phyloP scores from a whole-genome alignment of 2,797 vertebrate genomes.

The Notolabrus celidotus region DNA sequence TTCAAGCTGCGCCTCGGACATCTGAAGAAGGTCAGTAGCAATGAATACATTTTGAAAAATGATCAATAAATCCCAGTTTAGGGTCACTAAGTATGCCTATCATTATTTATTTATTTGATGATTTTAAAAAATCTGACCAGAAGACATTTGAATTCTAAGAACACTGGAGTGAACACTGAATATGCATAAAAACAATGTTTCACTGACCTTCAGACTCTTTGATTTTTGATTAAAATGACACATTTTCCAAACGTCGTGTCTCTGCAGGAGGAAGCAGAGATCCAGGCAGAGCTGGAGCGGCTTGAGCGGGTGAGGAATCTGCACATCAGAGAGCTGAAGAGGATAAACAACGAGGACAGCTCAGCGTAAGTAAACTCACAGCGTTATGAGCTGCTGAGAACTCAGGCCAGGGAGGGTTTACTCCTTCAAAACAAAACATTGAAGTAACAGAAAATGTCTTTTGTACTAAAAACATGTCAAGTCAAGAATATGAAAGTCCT shows the following conservation, averaged over 20 bases:
- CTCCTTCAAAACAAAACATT: not conserved
- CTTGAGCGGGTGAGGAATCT: conserved; percentile 98
- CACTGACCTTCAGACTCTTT: no score
- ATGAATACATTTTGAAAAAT: not conserved
- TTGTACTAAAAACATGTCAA: not conserved
- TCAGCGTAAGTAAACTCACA: conserved; percentile 89
- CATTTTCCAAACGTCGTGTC: not conserved
- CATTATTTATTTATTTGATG: no score
- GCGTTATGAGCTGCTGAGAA: not conserved
- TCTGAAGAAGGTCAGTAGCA: conserved; percentile 85
- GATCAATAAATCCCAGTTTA: not conserved
- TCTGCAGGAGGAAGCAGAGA: conserved; percentile 97
- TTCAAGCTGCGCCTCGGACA: conserved; percentile 99
- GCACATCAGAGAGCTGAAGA: conserved; percentile 98
- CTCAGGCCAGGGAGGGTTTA: not conserved
- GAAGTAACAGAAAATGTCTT: not conserved
- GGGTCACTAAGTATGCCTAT: no score
- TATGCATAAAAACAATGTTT: no score
- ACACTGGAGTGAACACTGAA: no score
- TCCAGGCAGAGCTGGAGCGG: conserved; percentile 98
- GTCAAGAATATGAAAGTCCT: not conserved
- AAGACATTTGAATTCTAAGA: no score
- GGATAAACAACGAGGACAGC: conserved; percentile 99
- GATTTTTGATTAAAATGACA: not conserved
- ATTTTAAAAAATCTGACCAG: no score